Percentiles rank a stretch among this genome's conserved stretches.
Conservation (phyloP, 2,113 vertebrate species). For the Mionectes macconnelli region DNA sequence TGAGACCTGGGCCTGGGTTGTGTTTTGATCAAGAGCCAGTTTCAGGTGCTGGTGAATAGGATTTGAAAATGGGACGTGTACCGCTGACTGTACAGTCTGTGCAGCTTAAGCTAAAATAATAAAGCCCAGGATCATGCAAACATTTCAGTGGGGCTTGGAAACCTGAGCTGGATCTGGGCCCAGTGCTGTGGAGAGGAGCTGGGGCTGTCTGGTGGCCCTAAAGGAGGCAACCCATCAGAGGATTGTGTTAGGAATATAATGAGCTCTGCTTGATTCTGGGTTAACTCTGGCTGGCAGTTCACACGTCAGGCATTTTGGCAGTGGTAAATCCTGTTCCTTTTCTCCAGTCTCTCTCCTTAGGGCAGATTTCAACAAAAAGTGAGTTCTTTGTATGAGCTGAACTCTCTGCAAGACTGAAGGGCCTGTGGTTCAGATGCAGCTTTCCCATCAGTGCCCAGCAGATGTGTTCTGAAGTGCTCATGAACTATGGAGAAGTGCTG, state of each 20-base stretch:
- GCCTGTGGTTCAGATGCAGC: background rate
- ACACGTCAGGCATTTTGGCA: background rate
- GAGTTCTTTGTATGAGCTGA: background rate
- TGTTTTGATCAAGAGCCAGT: background rate
- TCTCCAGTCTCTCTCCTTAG: background rate
- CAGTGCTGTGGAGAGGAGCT: background rate
- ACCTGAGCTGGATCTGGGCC: background rate
- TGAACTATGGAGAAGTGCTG: background rate
- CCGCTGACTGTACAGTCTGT: background rate
- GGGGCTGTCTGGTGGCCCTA: background rate
- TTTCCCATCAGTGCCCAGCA: slow-evolving; percentile 18
- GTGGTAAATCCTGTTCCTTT: background rate
- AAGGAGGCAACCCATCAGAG: background rate
- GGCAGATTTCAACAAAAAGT: background rate
- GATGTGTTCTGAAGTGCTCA: slow-evolving; percentile 32
- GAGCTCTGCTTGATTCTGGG: background rate
- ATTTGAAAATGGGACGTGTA: background rate
- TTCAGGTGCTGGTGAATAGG: slow-evolving; percentile 19
- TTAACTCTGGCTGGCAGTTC: background rate
- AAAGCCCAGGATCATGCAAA: background rate
- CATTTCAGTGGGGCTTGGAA: background rate
- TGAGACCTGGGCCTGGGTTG: background rate
- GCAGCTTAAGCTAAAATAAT: background rate
- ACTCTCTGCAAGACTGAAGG: background rate
- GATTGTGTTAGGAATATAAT: background rate